Percentiles rank a stretch among this genome's conserved stretches.
Conservation (phyloP, 2,797 vertebrate species). For the Vireo griseus region DNA sequence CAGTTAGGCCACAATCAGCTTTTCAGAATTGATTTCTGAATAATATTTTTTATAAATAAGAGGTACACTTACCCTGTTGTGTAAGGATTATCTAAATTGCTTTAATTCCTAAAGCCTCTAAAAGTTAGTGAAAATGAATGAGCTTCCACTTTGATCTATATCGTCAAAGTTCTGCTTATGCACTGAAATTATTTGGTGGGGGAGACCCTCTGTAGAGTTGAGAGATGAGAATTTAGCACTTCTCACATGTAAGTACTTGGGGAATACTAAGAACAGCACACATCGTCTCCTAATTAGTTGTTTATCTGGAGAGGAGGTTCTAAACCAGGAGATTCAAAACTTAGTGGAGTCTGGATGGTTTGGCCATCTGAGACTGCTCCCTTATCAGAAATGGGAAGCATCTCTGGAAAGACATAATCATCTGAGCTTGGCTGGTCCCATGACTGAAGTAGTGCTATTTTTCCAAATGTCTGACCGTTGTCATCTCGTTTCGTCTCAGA, state of each 20-base stretch:
- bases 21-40: neutral
- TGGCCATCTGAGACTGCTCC: neutral
- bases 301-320: neutral
- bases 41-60: neutral
- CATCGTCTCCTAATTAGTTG: neutral
- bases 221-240: neutral
- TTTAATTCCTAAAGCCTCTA: neutral
- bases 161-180: neutral
- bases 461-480: neutral
- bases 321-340: neutral
- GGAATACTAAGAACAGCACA: neutral
- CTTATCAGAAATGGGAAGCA: neutral
- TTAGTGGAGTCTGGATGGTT: neutral
- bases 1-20: neutral
- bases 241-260: neutral
- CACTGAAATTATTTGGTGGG: neutral
- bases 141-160: neutral
- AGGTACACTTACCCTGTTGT: neutral
- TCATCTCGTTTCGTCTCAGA: neutral
- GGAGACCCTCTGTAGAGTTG: rapidly evolving
- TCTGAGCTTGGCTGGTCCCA: neutral
- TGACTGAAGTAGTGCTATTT: neutral
- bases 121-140: neutral
- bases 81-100: neutral
- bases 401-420: neutral